A percentile compares a stretch with the other conserved stretches of the same genome.
Conservation (phyloP, 2,888 invertebrate species). For the Prionchulus punctatus region DNA sequence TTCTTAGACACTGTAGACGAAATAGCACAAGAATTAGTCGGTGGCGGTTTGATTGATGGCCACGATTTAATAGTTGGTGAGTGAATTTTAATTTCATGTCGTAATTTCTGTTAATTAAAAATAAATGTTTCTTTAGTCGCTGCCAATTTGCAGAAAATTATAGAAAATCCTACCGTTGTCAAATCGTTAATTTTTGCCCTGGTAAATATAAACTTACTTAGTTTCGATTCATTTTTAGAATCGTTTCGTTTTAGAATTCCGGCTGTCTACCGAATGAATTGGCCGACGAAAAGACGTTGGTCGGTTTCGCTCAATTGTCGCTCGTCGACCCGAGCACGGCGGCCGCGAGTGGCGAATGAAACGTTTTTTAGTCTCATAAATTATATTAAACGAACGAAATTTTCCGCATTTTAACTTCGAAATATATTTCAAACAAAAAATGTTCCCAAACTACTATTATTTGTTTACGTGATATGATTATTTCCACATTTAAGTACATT, state of each 20-base stretch:
- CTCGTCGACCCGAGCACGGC: constrained; percentile 48
- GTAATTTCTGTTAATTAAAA: background rate
- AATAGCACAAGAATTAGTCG: constrained; percentile 79
- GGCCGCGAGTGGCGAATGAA: background rate
- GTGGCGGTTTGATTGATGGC: constrained; percentile 79
- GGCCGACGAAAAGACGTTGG: constrained; percentile 78
- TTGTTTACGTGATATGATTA: no score
- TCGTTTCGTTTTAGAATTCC: constrained; percentile 35
- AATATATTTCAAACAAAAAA: no score
- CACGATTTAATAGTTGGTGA: constrained; percentile 61
- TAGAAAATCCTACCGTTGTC: constrained; percentile 41
- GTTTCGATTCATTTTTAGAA: no score
- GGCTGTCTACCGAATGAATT: constrained; percentile 35
- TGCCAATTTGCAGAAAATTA: constrained; percentile 71
- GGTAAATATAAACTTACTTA: no score
- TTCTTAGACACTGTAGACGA: constrained; percentile 52
- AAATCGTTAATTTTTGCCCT: constrained; percentile 63
- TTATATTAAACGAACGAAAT: no score
- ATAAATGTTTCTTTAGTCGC: constrained; percentile 47
- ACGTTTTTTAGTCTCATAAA: no score
- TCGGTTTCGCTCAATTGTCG: constrained; percentile 94
- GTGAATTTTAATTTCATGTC: constrained; percentile 7
- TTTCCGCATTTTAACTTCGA: no score
- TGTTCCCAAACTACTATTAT: no score
- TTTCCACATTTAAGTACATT: no score